Conservation (phyloP, 2,113 vertebrate species). For the Hydrolagus affinis region DNA sequence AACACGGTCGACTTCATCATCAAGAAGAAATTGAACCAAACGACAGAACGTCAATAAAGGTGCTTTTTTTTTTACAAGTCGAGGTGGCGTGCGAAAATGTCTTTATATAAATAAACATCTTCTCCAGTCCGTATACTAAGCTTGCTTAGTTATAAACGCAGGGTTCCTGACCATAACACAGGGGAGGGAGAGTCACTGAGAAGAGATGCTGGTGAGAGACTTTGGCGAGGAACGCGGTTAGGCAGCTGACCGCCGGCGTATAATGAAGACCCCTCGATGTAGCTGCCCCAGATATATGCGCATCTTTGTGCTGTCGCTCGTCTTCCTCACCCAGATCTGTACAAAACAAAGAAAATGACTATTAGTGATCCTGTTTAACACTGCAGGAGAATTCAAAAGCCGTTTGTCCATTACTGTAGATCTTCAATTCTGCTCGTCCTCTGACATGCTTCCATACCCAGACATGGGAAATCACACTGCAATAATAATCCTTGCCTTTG, state of each 20-base stretch:
- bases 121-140: conserved; percentile 25
- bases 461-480: too few relatives aligned
- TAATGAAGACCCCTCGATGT: conserved; percentile 88
- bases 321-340: conserved; percentile 98
- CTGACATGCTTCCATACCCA: too few relatives aligned
- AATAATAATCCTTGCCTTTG: too few relatives aligned
- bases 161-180: conserved; percentile 13
- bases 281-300: conserved; percentile 95
- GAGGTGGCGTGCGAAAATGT: conserved; percentile 10
- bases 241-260: conserved; percentile 85
- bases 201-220: background rate
- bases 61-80: conserved; percentile 23
- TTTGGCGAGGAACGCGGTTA: conserved; percentile 39
- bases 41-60: background rate
- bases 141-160: conserved; percentile 10
- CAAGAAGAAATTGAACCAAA: conserved; percentile 1
- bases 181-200: background rate
- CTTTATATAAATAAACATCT: background rate
- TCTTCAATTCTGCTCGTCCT: too few relatives aligned
- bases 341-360: conserved; percentile 1
- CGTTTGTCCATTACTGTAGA: too few relatives aligned
- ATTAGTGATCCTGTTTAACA: too few relatives aligned
- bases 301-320: conserved; percentile 98
- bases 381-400: background rate
- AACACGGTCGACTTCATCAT: conserved; percentile 17